A percentile compares a stretch with the other conserved stretches of the same genome.
phyloP scores from a whole-genome alignment of 2,797 vertebrate species.

The Chelmon rostratus region DNA sequence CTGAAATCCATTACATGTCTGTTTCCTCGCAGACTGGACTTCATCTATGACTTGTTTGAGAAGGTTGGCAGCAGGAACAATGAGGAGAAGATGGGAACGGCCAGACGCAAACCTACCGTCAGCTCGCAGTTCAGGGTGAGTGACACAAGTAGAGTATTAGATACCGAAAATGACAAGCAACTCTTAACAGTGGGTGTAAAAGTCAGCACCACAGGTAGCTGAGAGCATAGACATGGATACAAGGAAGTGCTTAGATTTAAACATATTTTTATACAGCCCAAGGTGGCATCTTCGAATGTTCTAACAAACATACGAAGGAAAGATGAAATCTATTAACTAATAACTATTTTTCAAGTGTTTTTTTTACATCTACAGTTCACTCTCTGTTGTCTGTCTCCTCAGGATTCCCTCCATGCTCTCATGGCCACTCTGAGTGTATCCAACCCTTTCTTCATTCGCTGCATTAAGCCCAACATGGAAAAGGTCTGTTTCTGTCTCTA shows the following conservation, averaged over 20 bases:
- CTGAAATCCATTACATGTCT: slow-evolving; percentile 12
- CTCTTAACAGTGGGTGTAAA: not conserved
- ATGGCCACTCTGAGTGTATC: slow-evolving; percentile 94
- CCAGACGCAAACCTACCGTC: slow-evolving; percentile 93
- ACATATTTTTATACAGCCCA: not conserved
- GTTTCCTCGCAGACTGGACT: slow-evolving; percentile 87
- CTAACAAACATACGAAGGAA: no score
- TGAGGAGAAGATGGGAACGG: slow-evolving; percentile 95
- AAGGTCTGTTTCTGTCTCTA: slow-evolving; percentile 80
- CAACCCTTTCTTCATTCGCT: slow-evolving; percentile 96
- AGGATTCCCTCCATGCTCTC: slow-evolving; percentile 93
- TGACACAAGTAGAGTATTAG: not conserved
- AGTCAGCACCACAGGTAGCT: not conserved
- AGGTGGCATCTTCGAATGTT: not conserved
- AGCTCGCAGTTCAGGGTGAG: slow-evolving; percentile 97
- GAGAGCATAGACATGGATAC: not conserved
- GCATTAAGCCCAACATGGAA: slow-evolving; percentile 95
- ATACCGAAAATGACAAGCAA: not conserved
- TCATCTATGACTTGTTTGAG: slow-evolving; percentile 97
- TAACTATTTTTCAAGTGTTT: no score
- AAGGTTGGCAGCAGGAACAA: slow-evolving; percentile 92
- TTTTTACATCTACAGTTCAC: no score
- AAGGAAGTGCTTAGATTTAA: not conserved
- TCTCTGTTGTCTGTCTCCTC: no score
- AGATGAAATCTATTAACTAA: no score